Conservation (phyloP, 2,797 vertebrate genomes). For the Chrysocyon brachyurus region DNA sequence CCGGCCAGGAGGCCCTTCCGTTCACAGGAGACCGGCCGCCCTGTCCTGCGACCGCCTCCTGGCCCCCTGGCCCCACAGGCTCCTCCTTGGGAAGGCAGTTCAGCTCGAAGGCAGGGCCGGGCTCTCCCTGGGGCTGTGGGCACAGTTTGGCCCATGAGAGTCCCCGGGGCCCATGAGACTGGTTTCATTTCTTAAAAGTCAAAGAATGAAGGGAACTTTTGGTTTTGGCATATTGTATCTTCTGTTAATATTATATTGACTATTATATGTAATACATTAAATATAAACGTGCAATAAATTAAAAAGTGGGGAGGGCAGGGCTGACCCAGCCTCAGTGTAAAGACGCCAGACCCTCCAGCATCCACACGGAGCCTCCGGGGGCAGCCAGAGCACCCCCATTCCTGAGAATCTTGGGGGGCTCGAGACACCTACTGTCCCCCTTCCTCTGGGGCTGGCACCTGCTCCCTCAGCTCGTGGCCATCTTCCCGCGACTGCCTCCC, state of each 20-base stretch:
- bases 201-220: background rate
- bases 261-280: background rate
- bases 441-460: background rate
- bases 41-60: rapidly evolving
- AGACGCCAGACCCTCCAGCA: background rate
- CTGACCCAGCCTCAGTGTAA: background rate
- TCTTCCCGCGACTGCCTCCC: rapidly evolving
- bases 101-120: background rate
- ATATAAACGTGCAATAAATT: background rate
- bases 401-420: background rate
- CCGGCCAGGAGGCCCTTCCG: background rate
- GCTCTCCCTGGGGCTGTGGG: background rate
- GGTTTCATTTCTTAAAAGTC: background rate
- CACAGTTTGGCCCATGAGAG: rapidly evolving
- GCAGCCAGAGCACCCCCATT: background rate
- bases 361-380: background rate
- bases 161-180: too few species aligned
- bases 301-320: background rate
- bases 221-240: background rate
- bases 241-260: background rate
- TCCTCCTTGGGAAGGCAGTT: background rate
- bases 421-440: background rate
- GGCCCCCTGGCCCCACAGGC: rapidly evolving
- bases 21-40: rapidly evolving
- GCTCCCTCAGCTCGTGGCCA: background rate